Percentiles rank a stretch among this genome's conserved stretches.
Conservation (phyloP, 2,888 invertebrate species). For the Bombyx huttoni region DNA sequence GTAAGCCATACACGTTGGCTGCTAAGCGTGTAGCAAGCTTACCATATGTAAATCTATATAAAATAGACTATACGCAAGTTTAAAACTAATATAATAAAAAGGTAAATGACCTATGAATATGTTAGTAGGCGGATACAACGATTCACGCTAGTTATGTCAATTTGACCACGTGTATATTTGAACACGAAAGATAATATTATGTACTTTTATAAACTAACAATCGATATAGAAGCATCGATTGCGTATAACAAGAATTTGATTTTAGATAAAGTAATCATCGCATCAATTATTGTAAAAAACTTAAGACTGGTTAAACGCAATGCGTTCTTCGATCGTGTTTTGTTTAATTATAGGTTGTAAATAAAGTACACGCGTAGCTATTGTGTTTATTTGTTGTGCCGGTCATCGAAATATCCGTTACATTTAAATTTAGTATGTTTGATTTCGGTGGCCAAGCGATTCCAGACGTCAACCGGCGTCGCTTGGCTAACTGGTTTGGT, state of each 20-base stretch:
- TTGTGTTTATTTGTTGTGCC: neutral
- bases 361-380: neutral
- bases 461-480: constrained; percentile 38
- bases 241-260: no score
- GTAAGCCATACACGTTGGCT: neutral
- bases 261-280: no score
- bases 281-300: no score
- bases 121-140: constrained; percentile 16
- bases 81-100: constrained; percentile 14
- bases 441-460: constrained; percentile 9
- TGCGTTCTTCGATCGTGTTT: neutral
- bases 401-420: constrained; percentile 7
- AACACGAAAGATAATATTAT: neutral
- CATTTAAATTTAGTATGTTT: constrained; percentile 4
- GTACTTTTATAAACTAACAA: neutral
- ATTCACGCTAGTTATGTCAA: constrained; percentile 13
- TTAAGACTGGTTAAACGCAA: neutral
- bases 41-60: constrained; percentile 6
- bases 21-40: neutral
- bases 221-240: neutral
- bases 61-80: constrained; percentile 1
- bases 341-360: neutral
- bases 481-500: constrained; percentile 59
- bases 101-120: constrained; percentile 23
- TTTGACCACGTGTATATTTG: constrained; percentile 12